phyloP scores from a whole-genome alignment of 1,140 invertebrate species.

The Lepidurus apus region DNA sequence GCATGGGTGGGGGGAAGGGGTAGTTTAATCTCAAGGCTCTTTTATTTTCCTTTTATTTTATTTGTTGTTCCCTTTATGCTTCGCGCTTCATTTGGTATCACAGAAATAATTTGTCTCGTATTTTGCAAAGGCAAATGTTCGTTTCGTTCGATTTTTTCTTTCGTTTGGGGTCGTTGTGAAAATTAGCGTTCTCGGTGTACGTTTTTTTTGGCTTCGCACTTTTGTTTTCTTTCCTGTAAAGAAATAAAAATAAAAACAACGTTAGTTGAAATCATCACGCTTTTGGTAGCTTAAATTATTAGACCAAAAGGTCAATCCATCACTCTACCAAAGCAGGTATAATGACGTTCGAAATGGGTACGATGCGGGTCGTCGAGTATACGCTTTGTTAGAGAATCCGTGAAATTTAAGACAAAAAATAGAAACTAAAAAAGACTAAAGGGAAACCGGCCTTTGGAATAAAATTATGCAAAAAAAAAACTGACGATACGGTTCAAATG shows the following conservation, averaged over 20 bases:
- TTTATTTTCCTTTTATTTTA: neutral
- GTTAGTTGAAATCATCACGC: neutral
- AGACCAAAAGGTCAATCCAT: too few species aligned
- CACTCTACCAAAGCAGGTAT: too few species aligned
- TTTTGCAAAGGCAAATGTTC: neutral
- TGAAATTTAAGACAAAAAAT: too few species aligned
- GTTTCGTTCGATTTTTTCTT: neutral
- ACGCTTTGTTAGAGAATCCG: too few species aligned
- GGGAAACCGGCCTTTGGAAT: too few species aligned
- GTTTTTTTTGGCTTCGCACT: neutral
- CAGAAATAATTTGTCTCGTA: slow-evolving; percentile 22
- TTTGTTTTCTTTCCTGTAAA: neutral
- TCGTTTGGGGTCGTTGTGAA: neutral
- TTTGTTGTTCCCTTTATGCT: neutral
- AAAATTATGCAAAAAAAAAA: too few species aligned
- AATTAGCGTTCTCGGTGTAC: too few species aligned
- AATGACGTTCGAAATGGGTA: too few species aligned
- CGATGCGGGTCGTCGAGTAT: too few species aligned
- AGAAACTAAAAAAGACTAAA: too few species aligned
- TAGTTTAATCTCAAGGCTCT: neutral
- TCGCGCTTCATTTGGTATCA: slow-evolving; percentile 1
- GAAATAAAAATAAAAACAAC: neutral
- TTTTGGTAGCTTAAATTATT: neutral
- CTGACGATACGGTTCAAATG: too few species aligned
- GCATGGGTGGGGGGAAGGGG: neutral